Conservation (phyloP, 1,140 invertebrate genomes). For the Aplysia californica region DNA sequence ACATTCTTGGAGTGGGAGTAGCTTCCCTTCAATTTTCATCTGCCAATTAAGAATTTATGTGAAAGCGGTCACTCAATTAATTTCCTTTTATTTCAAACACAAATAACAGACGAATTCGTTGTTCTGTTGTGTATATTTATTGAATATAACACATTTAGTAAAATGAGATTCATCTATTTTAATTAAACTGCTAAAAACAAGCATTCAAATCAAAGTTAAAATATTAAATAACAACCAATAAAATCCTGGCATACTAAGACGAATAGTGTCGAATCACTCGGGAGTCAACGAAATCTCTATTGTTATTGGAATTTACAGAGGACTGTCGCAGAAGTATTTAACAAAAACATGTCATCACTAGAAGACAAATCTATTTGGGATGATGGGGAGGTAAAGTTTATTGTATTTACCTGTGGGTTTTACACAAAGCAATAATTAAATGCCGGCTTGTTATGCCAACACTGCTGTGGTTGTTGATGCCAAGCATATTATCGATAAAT, state of each 20-base stretch:
- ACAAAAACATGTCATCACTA: slow-evolving; percentile 70
- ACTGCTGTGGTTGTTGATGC: too few species aligned
- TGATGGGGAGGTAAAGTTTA: slow-evolving; percentile 77
- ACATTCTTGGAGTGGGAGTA: background rate
- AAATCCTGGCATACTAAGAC: background rate
- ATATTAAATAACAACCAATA: background rate
- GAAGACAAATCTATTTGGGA: slow-evolving; percentile 94
- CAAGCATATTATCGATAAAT: too few species aligned
- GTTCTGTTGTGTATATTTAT: background rate
- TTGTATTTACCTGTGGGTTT: background rate
- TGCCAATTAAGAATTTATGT: background rate
- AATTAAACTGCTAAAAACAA: background rate
- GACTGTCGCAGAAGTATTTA: background rate
- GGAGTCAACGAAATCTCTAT: too few species aligned
- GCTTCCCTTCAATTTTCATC: background rate
- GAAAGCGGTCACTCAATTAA: background rate
- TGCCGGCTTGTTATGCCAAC: too few species aligned
- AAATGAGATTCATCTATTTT: background rate
- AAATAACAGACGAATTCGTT: too few species aligned
- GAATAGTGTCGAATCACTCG: slow-evolving; percentile 26
- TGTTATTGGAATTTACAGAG: background rate
- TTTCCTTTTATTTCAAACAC: too few species aligned
- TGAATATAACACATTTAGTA: background rate
- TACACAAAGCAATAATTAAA: too few species aligned
- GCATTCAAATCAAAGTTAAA: background rate